Evolutionary conservation across 2,888 invertebrate genomes (phyloP).

Genomic region (Hemicrepidius hirtus): DNA sequence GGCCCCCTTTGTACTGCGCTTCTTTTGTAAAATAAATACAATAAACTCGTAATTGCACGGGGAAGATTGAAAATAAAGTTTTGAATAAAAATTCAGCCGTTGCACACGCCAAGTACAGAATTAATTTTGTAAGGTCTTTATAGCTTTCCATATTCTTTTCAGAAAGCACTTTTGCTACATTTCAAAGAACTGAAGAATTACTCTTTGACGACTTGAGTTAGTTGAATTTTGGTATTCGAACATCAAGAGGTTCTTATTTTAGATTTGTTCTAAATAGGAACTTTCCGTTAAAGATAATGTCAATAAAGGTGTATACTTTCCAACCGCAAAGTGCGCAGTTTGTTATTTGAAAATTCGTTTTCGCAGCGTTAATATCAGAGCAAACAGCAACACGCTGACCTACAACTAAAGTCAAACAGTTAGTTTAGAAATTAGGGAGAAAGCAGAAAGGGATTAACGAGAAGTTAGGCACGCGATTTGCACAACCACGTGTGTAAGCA

Average conservation of each 20-base stretch:
- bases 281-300: neutral
- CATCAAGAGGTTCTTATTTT: conserved; percentile 2
- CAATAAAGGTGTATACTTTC: too few relatives aligned
- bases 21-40: conserved; percentile 34
- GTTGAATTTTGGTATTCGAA: conserved; percentile 2
- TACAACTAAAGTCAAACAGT: conserved; percentile 36
- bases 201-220: neutral
- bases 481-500: conserved; percentile 54
- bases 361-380: conserved; percentile 3
- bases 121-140: conserved; percentile 30
- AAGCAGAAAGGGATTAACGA: conserved; percentile 52
- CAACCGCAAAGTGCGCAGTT: neutral
- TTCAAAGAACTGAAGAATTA: conserved; percentile 6
- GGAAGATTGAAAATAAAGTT: conserved; percentile 33
- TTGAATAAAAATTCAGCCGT: conserved; percentile 32
- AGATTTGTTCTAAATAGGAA: neutral
- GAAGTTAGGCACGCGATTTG: conserved; percentile 51
- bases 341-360: conserved; percentile 4
- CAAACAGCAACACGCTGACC: conserved; percentile 32
- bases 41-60: conserved; percentile 36
- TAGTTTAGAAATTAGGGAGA: conserved; percentile 45
- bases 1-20: conserved; percentile 27
- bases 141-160: conserved; percentile 19
- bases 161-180: conserved; percentile 8
- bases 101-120: conserved; percentile 15